phyloP scores from a whole-genome alignment of 2,888 invertebrate species.

The Amaurobius ferox region DNA sequence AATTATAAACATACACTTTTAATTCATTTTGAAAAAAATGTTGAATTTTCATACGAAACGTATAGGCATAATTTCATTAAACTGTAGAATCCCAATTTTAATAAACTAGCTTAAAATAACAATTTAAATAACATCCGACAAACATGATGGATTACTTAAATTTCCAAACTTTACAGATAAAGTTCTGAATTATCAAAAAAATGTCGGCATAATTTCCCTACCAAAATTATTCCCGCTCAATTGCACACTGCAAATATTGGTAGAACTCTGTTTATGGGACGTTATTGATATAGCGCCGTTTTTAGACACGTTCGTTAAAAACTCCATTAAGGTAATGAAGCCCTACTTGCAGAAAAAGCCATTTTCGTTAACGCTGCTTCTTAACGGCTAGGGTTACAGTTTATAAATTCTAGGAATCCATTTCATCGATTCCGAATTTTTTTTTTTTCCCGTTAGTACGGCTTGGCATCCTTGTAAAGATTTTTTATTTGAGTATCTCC shows the following conservation, averaged over 20 bases:
- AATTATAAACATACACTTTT: no score
- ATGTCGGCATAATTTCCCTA: not conserved
- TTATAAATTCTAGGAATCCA: not conserved
- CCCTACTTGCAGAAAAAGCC: not conserved
- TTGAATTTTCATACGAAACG: no score
- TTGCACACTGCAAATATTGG: not conserved
- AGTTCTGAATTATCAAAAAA: not conserved
- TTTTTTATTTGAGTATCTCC: not conserved
- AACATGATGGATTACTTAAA: not conserved
- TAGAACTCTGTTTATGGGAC: not conserved
- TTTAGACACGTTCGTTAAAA: not conserved
- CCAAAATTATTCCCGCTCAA: not conserved
- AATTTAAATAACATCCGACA: not conserved
- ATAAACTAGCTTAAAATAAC: no score
- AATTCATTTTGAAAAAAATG: no score
- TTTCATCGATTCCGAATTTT: not conserved
- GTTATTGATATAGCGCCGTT: slow-evolving; percentile 1
- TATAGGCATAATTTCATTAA: no score
- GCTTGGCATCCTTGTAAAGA: not conserved
- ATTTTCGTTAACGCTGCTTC: not conserved
- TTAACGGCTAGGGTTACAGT: slow-evolving; percentile 12
- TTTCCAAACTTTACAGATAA: not conserved
- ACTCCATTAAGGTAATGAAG: slow-evolving; percentile 6
- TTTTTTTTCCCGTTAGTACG: not conserved
- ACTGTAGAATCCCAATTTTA: no score